Percentiles rank a stretch among this genome's conserved stretches.
These are phyloP conservation scores for Nomia melanderi DNA, from an alignment of 1,140 invertebrate species.

Conservation along the genomic window DNA sequence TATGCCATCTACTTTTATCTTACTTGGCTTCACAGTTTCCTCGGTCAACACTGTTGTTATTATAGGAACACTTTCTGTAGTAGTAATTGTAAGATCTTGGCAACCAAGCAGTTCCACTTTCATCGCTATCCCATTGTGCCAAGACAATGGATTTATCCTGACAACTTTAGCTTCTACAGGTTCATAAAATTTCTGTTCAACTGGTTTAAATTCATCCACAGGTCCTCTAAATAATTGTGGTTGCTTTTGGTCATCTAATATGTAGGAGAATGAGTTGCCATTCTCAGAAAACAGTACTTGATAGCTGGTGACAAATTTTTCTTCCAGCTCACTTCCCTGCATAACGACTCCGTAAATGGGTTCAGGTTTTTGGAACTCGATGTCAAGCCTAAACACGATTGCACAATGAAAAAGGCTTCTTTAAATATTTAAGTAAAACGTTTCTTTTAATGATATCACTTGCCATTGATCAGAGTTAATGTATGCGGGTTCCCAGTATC, in stretches of 20 bases:
- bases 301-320: constrained; percentile 89
- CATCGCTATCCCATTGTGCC: constrained; percentile 88
- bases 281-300: constrained; percentile 86
- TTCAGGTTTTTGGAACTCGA: constrained; percentile 84
- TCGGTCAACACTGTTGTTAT: constrained; percentile 26
- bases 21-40: constrained; percentile 41
- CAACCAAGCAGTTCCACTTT: constrained; percentile 90
- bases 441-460: not conserved
- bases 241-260: constrained; percentile 74
- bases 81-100: constrained; percentile 68
- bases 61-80: constrained; percentile 6
- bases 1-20: not conserved
- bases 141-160: constrained; percentile 87
- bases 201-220: constrained; percentile 82
- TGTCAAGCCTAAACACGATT: constrained; percentile 80
- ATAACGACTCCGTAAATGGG: constrained; percentile 88
- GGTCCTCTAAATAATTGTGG: constrained; percentile 88
- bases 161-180: constrained; percentile 88
- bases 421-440: not conserved
- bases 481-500: constrained; percentile 83
- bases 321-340: constrained; percentile 84
- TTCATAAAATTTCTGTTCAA: constrained; percentile 84
- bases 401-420: not conserved
- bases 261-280: constrained; percentile 82
- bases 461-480: constrained; percentile 61